These are phyloP conservation scores for Anastrepha ludens DNA, from an alignment of 1,140 invertebrate genomes.

Conservation along the genomic window DNA sequence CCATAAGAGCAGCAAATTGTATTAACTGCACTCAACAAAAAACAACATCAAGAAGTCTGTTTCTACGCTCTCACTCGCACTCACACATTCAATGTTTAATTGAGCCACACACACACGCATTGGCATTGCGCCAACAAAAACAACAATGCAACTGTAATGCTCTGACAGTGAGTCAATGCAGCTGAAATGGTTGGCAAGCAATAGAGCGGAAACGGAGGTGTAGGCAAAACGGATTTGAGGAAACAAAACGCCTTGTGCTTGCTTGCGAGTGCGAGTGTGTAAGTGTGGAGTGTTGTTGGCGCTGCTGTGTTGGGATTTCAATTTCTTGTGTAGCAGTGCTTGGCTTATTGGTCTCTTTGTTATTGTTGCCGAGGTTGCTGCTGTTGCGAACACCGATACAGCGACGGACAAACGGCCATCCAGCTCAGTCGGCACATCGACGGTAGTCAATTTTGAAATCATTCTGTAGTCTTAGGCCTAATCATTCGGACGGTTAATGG, in stretches of 20 bases:
- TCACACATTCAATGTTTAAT: background rate
- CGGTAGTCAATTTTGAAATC: slow-evolving; percentile 69
- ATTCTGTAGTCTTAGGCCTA: slow-evolving; percentile 73
- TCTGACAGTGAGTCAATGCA: slow-evolving; percentile 42
- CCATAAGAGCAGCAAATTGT: background rate
- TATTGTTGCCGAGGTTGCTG: slow-evolving; percentile 29
- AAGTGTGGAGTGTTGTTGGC: slow-evolving; percentile 1
- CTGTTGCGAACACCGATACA: slow-evolving; percentile 24
- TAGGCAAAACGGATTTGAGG: slow-evolving; percentile 21
- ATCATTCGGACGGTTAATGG: slow-evolving; percentile 67
- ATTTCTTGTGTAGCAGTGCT: slow-evolving; percentile 18
- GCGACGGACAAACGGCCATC: slow-evolving; percentile 12
- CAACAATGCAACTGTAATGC: background rate
- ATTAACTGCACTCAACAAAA: slow-evolving; percentile 3
- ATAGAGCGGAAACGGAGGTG: slow-evolving; percentile 36
- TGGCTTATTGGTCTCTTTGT: slow-evolving; percentile 49
- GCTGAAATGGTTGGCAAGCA: slow-evolving; percentile 27
- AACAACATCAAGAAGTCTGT: background rate
- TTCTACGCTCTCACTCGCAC: slow-evolving; percentile 14
- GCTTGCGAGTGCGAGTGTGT: background rate
- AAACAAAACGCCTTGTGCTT: slow-evolving; percentile 15
- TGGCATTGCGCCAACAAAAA: background rate
- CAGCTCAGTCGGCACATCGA: slow-evolving; percentile 54
- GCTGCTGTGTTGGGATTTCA: slow-evolving; percentile 51
- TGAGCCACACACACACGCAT: background rate